Conservation (phyloP, 2,797 vertebrate genomes). For the Pseudochromis fuscus region DNA sequence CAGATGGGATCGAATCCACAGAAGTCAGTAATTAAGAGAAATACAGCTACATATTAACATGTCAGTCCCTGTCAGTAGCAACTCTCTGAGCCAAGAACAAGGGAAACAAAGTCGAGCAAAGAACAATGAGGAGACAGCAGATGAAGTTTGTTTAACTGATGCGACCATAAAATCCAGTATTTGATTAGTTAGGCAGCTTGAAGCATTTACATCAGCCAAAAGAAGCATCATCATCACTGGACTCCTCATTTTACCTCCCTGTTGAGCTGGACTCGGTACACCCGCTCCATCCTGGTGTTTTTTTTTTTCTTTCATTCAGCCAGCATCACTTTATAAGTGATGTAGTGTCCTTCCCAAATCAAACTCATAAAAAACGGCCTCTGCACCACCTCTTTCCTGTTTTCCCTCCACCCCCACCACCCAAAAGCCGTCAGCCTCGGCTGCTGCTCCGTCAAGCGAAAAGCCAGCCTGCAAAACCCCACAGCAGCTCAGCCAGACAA, state of each 20-base stretch:
- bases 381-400: conserved; percentile 51
- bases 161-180: conserved; percentile 54
- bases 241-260: conserved; percentile 44
- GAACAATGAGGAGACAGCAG: conserved; percentile 26
- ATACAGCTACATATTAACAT: conserved; percentile 39
- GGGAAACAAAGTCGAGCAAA: conserved; percentile 35
- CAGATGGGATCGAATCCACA: conserved; percentile 28
- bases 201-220: conserved; percentile 52
- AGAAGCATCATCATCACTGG: conserved; percentile 60
- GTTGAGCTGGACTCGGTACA: conserved; percentile 19
- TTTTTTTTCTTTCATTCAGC: conserved; percentile 44
- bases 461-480: conserved; percentile 48
- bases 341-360: conserved; percentile 62
- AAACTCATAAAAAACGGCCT: conserved; percentile 47
- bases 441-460: conserved; percentile 31
- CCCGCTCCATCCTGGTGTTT: conserved; percentile 17
- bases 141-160: conserved; percentile 59
- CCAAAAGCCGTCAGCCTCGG: conserved; percentile 43
- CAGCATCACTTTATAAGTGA: conserved; percentile 46
- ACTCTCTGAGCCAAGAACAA: conserved; percentile 44
- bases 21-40: conserved; percentile 47
- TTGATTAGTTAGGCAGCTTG: conserved; percentile 67
- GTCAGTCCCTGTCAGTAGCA: conserved; percentile 42
- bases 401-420: conserved; percentile 35
- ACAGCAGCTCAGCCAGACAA: conserved; percentile 52